Percentiles rank a stretch among this genome's conserved stretches.
Conservation (phyloP, 2,888 invertebrate species). For the Spodoptera picta region DNA sequence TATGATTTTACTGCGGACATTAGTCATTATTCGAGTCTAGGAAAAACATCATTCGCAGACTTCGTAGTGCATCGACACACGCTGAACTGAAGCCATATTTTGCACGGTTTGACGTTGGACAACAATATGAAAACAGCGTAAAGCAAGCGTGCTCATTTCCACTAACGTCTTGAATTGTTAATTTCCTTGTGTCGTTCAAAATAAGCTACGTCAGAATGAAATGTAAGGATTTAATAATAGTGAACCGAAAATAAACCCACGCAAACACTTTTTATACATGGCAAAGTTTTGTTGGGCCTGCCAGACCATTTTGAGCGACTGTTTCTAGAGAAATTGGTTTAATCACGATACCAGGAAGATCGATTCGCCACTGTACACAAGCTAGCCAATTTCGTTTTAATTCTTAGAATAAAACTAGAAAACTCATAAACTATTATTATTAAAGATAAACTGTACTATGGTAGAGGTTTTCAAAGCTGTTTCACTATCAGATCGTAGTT, state of each 20-base stretch:
- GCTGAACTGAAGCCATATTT: slow-evolving; percentile 35
- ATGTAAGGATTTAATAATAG: slow-evolving; percentile 17
- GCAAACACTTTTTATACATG: slow-evolving; percentile 8
- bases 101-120: slow-evolving; percentile 7
- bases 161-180: slow-evolving; percentile 24
- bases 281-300: not conserved
- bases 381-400: slow-evolving; percentile 4
- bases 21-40: slow-evolving; percentile 16
- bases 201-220: slow-evolving; percentile 14
- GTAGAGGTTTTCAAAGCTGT: slow-evolving; percentile 11
- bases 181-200: slow-evolving; percentile 24
- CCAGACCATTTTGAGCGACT: not conserved
- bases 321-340: slow-evolving; percentile 15
- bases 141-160: slow-evolving; percentile 5
- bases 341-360: slow-evolving; percentile 13
- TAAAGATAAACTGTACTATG: slow-evolving; percentile 7
- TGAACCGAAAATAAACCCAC: not conserved
- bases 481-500: slow-evolving; percentile 43
- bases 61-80: slow-evolving; percentile 5
- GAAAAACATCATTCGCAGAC: slow-evolving; percentile 10
- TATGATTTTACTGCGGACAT: slow-evolving; percentile 13
- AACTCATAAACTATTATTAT: no score
- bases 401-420: no score
- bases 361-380: slow-evolving; percentile 14
- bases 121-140: slow-evolving; percentile 13